A percentile compares a stretch with the other conserved stretches of the same genome.
phyloP scores from a whole-genome alignment of 2,888 invertebrate genomes.

The Apamea epomidion region DNA sequence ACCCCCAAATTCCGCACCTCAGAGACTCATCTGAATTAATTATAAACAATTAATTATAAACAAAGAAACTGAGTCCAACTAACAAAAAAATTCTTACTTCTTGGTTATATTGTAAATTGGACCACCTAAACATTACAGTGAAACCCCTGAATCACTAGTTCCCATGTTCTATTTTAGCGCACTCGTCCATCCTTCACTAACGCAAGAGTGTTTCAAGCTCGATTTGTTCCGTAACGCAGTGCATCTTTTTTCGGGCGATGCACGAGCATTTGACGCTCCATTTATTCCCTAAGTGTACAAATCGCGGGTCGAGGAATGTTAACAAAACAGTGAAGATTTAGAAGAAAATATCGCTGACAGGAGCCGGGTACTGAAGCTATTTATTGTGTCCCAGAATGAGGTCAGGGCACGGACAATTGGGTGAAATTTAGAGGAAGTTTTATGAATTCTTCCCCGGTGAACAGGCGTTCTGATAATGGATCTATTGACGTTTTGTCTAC shows the following conservation, averaged over 20 bases:
- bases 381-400: constrained; percentile 57
- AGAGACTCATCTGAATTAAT: too few species aligned
- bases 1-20: too few species aligned
- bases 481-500: constrained; percentile 60
- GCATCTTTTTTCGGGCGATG: constrained; percentile 50
- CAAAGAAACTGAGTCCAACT: background rate
- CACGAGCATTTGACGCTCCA: constrained; percentile 51
- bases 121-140: background rate
- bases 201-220: constrained; percentile 43
- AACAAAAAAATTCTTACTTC: background rate
- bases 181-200: constrained; percentile 30
- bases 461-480: constrained; percentile 57
- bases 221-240: constrained; percentile 41
- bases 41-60: too few species aligned
- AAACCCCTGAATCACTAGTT: background rate
- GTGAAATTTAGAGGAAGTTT: constrained; percentile 55
- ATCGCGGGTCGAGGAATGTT: constrained; percentile 47
- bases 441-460: constrained; percentile 48
- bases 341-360: constrained; percentile 62
- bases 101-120: background rate
- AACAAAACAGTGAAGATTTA: constrained; percentile 62
- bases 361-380: constrained; percentile 36
- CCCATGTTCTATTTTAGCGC: background rate
- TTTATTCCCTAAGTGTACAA: constrained; percentile 58
- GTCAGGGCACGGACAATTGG: constrained; percentile 57